Base-by-base conservation (phyloP, 2,797 vertebrate genomes). In the Sebastes matsubarae region DNA sequence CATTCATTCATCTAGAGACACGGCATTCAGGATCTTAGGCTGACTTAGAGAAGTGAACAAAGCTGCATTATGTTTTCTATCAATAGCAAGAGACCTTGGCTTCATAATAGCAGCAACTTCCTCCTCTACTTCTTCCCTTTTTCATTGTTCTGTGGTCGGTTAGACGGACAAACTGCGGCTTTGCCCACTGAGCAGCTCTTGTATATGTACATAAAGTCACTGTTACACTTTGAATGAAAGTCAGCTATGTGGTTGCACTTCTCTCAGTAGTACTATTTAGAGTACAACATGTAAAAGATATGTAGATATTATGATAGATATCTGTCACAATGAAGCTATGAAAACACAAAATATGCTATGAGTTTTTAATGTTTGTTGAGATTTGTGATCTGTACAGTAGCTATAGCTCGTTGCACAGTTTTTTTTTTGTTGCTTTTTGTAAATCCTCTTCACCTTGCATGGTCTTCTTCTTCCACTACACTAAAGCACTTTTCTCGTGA, bases 381-480 rank as follows among this genome's bases (percentile, higher is more conserved):
- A 4, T 63, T 14, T 55, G 58, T 72, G n/a, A 74, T 67, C 16
- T 78, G 84, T 90, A 78, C 69, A 91, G 69, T 78, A 60, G 18
- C 46, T 20, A 8, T 54, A 77, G 64, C 65, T 76, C 22, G 54
- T 74, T 69, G 22, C 79, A 75, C 68, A 4, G 1, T 24, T 42
- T 36, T 64, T 66, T 60, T 77, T 60, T 42, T 38, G 75, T 69
- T 81, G 80, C 87, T 88, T 88, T 91, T 69, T 87, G 72, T 89
- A 52, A 79, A 76, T 82, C 57, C 58, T 82, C 60, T 87, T 86
- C 77, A 89, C 67, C 81, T 84, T 91, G 82, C 79, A 77, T 83
- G 29, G 32, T 90, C 83, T 88, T 64, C 66, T 93, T 84, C 90
- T 93, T 93, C 91, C 97, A 99, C 97, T 97, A 99, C 97, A 97